These are phyloP conservation scores for Leptinotarsa juncta DNA, from an alignment of 2,888 invertebrate genomes.

Conservation along the genomic window DNA sequence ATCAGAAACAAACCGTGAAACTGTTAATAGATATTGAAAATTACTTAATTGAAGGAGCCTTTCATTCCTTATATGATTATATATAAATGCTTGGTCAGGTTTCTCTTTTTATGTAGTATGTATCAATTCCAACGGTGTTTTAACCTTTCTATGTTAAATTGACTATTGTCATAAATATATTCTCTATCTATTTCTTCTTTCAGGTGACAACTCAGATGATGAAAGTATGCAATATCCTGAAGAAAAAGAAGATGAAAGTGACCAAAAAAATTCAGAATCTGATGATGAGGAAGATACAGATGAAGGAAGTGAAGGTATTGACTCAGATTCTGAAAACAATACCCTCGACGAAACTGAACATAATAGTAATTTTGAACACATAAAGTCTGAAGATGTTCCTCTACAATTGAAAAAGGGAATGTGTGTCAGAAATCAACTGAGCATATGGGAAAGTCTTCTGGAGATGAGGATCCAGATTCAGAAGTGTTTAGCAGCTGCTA, in stretches of 20 bases:
- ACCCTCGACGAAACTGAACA: slow-evolving; percentile 47
- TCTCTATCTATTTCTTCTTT: not conserved
- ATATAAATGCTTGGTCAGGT: too few species aligned
- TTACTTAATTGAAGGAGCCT: too few species aligned
- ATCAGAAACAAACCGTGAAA: too few species aligned
- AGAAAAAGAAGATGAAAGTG: slow-evolving; percentile 4
- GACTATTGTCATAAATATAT: too few species aligned
- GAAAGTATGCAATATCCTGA: slow-evolving; percentile 42
- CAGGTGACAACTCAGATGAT: slow-evolving; percentile 37
- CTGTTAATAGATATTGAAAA: too few species aligned
- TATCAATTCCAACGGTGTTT: too few species aligned
- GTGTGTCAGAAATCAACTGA: slow-evolving; percentile 77
- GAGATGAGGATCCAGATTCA: slow-evolving; percentile 91
- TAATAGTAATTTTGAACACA: slow-evolving; percentile 67
- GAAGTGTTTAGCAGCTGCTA: slow-evolving; percentile 79
- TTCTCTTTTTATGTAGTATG: too few species aligned
- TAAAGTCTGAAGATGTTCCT: slow-evolving; percentile 69
- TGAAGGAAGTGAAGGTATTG: slow-evolving; percentile 64
- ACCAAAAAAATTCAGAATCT: slow-evolving; percentile 20
- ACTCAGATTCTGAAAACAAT: slow-evolving; percentile 33
- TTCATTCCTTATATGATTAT: too few species aligned
- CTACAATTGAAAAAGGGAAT: slow-evolving; percentile 75
- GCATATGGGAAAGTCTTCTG: slow-evolving; percentile 86
- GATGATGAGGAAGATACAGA: slow-evolving; percentile 46
- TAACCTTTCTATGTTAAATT: too few species aligned